These are phyloP conservation scores for Tupiocoris notatus DNA, from an alignment of 2,888 invertebrate species.

Conservation along the genomic window DNA sequence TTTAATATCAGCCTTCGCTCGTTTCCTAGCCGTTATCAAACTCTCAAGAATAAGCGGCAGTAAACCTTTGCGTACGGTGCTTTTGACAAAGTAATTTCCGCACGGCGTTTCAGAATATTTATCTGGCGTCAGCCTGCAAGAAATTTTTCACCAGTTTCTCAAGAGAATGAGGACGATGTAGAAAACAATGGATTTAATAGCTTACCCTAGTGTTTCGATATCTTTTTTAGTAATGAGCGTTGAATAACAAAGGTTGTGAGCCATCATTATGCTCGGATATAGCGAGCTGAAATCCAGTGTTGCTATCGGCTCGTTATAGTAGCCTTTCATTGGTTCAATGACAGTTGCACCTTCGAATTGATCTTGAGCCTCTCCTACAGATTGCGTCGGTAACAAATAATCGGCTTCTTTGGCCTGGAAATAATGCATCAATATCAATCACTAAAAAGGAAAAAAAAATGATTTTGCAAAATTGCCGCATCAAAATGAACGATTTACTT, in stretches of 20 bases:
- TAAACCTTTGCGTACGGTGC: slow-evolving; percentile 81
- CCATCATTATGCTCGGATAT: slow-evolving; percentile 99
- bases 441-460: neutral
- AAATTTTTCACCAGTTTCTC: slow-evolving; percentile 2
- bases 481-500: slow-evolving; percentile 59
- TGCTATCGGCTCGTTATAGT: slow-evolving; percentile 96
- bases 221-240: slow-evolving; percentile 71
- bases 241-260: slow-evolving; percentile 98
- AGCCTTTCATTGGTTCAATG: slow-evolving; percentile 94
- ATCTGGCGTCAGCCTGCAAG: slow-evolving; percentile 59
- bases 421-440: neutral
- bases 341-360: slow-evolving; percentile 99
- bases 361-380: slow-evolving; percentile 73
- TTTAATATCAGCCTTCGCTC: slow-evolving; percentile 91
- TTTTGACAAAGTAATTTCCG: slow-evolving; percentile 87
- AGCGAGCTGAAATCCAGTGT: slow-evolving; percentile 99
- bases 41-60: slow-evolving; percentile 95
- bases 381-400: slow-evolving; percentile 87
- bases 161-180: neutral
- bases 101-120: slow-evolving; percentile 87
- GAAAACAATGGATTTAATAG: neutral
- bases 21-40: slow-evolving; percentile 83
- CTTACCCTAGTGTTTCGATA: slow-evolving; percentile 62
- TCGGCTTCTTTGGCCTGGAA: slow-evolving; percentile 71
- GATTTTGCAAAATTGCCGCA: neutral